Evolutionary conservation across 2,888 invertebrate species (phyloP).

Genomic region (Amphimallon solstitiale): DNA sequence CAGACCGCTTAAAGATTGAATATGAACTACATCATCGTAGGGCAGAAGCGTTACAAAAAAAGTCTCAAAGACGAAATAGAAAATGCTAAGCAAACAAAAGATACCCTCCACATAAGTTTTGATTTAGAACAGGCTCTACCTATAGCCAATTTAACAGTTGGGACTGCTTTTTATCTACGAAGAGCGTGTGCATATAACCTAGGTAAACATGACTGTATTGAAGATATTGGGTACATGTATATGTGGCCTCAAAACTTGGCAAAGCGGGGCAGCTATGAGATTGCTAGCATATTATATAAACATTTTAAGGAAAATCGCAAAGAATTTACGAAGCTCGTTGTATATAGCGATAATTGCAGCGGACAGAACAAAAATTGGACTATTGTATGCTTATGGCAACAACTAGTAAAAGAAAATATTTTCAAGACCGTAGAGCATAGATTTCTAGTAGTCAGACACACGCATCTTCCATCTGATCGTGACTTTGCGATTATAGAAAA

Average conservation of each 20-base stretch:
- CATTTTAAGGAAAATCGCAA: no score
- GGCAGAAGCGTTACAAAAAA: constrained; percentile 43
- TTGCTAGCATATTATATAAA: no score
- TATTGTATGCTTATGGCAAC: constrained; percentile 8
- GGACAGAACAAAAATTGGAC: no score
- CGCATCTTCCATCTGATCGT: constrained; percentile 33
- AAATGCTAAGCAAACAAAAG: constrained; percentile 36
- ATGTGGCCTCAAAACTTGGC: no score
- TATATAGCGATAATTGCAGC: no score
- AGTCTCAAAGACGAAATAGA: constrained; percentile 40
- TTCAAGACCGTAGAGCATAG: constrained; percentile 25
- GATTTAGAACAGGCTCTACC: no score
- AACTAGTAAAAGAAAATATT: constrained; percentile 25
- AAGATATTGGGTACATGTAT: no score
- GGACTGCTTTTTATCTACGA: constrained; percentile 46
- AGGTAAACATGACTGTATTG: no score
- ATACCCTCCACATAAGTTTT: constrained; percentile 41
- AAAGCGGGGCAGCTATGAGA: no score
- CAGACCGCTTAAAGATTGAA: constrained; percentile 36
- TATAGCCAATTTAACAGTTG: constrained; percentile 41
- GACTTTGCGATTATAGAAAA: constrained; percentile 24
- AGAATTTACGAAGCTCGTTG: no score
- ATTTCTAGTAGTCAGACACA: constrained; percentile 28
- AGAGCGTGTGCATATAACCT: no score
- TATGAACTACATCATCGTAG: constrained; percentile 35